These are phyloP conservation scores for Tetramorium simillimum DNA, from an alignment of 1,140 invertebrate species.

Conservation along the genomic window DNA sequence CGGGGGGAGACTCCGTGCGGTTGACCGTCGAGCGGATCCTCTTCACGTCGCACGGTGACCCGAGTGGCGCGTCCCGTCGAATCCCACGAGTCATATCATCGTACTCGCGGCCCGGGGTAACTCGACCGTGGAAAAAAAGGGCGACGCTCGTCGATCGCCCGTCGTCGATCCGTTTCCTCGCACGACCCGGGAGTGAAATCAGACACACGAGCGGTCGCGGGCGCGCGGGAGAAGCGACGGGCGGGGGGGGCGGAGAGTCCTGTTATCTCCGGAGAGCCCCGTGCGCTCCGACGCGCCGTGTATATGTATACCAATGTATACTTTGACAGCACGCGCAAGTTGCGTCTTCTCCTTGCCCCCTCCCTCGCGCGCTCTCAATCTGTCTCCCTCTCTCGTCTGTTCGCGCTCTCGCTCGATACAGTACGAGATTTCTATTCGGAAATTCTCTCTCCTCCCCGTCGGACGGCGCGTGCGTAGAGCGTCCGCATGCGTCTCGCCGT, in stretches of 20 bases:
- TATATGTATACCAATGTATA: neutral
- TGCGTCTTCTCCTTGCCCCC: neutral
- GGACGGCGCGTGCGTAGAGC: neutral
- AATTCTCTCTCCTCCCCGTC: neutral
- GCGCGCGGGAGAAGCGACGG: neutral
- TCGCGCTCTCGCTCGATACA: neutral
- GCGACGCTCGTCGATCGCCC: neutral
- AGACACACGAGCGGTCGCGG: neutral
- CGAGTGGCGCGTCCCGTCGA: neutral
- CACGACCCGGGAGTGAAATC: neutral
- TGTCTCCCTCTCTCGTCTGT: neutral
- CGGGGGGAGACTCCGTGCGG: neutral
- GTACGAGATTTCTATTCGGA: neutral
- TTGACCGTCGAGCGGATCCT: neutral
- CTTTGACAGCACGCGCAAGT: neutral
- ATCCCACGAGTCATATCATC: slow-evolving; percentile 20
- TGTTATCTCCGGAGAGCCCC: neutral
- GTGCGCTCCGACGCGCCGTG: neutral
- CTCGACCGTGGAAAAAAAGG: neutral
- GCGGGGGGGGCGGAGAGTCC: neutral
- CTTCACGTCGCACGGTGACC: neutral
- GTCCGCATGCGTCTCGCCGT: neutral
- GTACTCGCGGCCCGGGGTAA: neutral
- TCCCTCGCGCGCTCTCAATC: neutral
- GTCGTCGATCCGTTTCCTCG: neutral